phyloP scores from a whole-genome alignment of 2,888 invertebrate species.

The Cistogaster globosa region DNA sequence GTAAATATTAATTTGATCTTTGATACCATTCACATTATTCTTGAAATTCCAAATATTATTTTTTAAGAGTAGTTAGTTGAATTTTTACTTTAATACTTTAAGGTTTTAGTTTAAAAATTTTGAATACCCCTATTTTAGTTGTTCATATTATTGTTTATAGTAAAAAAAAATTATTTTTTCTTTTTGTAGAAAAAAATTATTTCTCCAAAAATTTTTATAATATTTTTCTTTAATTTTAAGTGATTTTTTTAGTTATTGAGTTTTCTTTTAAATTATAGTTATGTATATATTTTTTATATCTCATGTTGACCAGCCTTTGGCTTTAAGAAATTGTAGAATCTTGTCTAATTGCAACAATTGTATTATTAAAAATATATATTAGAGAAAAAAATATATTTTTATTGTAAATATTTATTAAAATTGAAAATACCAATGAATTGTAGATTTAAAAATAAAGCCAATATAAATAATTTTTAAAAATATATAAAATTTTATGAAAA shows the following conservation, averaged over 20 bases:
- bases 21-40: not conserved
- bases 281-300: slow-evolving; percentile 3
- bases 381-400: not conserved
- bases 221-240: slow-evolving; percentile 7
- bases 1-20: slow-evolving; percentile 32
- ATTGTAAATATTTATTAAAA: slow-evolving; percentile 63
- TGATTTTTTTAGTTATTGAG: not conserved
- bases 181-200: too few species aligned
- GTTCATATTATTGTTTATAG: slow-evolving; percentile 10
- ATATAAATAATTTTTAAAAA: slow-evolving; percentile 29
- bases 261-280: not conserved
- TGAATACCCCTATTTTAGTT: not conserved
- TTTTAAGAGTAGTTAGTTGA: slow-evolving; percentile 58
- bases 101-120: not conserved
- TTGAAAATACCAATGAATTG: slow-evolving; percentile 60
- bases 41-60: slow-evolving; percentile 67
- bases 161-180: too few species aligned
- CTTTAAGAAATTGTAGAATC: slow-evolving; percentile 43
- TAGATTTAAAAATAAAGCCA: slow-evolving; percentile 29
- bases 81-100: slow-evolving; percentile 25
- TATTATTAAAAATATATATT: not conserved
- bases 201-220: too few species aligned
- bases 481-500: slow-evolving; percentile 40
- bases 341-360: slow-evolving; percentile 41
- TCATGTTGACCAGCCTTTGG: slow-evolving; percentile 43